Evolutionary conservation across 2,888 invertebrate genomes (phyloP).

Genomic region (Drosophila setosimentum): DNA sequence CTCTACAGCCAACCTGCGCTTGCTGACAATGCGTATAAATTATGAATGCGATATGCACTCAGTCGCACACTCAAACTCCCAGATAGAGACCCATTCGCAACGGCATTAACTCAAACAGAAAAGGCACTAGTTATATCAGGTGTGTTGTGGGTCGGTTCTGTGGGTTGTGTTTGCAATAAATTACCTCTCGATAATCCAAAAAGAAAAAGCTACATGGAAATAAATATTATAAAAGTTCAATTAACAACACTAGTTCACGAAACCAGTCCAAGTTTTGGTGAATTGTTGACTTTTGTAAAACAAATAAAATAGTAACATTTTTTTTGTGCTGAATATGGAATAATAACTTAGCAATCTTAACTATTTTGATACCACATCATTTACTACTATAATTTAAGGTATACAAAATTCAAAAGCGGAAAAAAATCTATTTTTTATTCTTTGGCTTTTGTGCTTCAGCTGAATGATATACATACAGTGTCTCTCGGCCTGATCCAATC

Average conservation of each 20-base stretch:
- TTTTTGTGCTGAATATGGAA: too few species aligned
- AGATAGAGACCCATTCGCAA: constrained; percentile 32
- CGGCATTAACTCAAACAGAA: background rate
- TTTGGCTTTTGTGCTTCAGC: background rate
- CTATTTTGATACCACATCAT: background rate
- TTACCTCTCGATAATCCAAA: constrained; percentile 17
- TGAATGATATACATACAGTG: background rate
- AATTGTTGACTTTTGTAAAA: background rate
- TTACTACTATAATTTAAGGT: background rate
- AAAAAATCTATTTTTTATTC: accelerated
- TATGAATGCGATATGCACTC: constrained; percentile 72
- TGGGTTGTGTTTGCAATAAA: constrained; percentile 1
- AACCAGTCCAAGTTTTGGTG: background rate
- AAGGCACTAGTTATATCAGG: background rate
- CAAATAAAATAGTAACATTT: background rate
- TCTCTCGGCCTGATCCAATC: background rate
- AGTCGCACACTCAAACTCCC: constrained; percentile 47
- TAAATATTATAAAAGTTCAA: background rate
- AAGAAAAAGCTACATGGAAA: background rate
- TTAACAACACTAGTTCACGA: background rate
- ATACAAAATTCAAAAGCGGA: background rate
- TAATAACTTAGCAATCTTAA: background rate
- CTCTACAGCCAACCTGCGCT: constrained; percentile 60
- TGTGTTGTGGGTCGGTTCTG: background rate
- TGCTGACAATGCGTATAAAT: constrained; percentile 78